Evolutionary conservation across 2,888 invertebrate species (phyloP), one percentile per base, ranked within the genome.

Genomic region (Notocelia uddmanniana): DNA sequence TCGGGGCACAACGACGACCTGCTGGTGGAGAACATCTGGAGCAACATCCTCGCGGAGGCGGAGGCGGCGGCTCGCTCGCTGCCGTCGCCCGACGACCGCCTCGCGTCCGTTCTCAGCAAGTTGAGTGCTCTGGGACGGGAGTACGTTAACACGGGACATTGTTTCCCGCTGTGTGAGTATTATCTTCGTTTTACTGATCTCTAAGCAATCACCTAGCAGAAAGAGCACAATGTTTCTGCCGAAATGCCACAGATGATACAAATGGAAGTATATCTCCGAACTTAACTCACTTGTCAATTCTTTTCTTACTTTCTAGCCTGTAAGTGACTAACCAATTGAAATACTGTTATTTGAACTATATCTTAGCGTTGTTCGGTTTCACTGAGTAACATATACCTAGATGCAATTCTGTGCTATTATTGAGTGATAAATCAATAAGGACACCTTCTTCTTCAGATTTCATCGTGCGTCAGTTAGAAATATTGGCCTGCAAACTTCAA

Each of bases 11-110:
- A 97, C 80, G 99, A 99, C 86, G 95, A 96, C 0, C 94, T 97
- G 73, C 93, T 99, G 11, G 97, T 99, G 57, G 98, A 98, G 89
- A 96, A 96, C 69, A 97, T 99, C 67, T 99, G 99, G 99, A 96
- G 96, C 74, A 97, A 97, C 84, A 98, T 99, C 69, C 94, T 97
- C 73, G 88, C 92, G 68, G 96, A 96, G 84, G 89, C 96, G 23
- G 94, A 94, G 86, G 85, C 93, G 71, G 85, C 91, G 55, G 87
- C 93, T 76, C 73, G 93, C 81, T 69, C 83, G 79, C 76, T 94
- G 93, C 58, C 95, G 85, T 79, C 93, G 68, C 74, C 89, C 71
- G 84, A 91, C 79, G 86, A 97, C 95, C 83, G 95, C 90, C 94
- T 97, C 77, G 94, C 94, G 0, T 95, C 96, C 23, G 94, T 97